phyloP scores from a whole-genome alignment of 2,113 vertebrate species.

The Columbina picui region DNA sequence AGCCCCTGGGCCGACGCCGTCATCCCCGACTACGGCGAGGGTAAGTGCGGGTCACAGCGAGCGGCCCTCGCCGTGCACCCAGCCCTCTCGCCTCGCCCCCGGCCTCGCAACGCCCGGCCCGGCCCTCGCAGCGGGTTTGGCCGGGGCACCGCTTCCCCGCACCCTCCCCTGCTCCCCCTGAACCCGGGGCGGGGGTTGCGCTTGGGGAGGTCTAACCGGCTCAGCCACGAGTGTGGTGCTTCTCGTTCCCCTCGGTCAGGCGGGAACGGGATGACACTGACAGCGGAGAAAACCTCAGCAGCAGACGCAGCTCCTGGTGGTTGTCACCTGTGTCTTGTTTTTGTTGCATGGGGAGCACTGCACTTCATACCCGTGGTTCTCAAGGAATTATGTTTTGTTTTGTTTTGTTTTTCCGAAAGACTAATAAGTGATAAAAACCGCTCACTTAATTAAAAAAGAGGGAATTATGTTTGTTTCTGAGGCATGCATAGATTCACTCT shows the following conservation, averaged over 20 bases:
- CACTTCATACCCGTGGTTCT: accelerated
- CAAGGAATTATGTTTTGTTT: accelerated
- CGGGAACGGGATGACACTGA: no score
- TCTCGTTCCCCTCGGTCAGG: accelerated
- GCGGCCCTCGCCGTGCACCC: neutral
- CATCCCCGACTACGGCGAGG: constrained; percentile 78
- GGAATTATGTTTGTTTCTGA: accelerated
- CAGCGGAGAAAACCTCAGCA: neutral
- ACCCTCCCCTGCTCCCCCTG: neutral
- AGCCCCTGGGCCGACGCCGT: constrained; percentile 81
- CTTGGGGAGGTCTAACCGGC: no score
- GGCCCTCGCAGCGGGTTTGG: neutral
- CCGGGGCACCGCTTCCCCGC: neutral
- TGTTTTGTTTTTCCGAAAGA: neutral
- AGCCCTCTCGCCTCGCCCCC: accelerated
- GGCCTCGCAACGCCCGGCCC: no score
- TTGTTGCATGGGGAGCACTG: accelerated
- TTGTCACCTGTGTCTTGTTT: neutral
- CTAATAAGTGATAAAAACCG: accelerated
- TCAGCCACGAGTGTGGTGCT: neutral
- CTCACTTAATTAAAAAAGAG: neutral
- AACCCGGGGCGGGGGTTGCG: neutral
- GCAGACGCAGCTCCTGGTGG: neutral
- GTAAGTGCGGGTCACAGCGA: constrained; percentile 65
- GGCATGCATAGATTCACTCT: accelerated